Evolutionary conservation across 2,797 vertebrate genomes (phyloP).

Genomic region (Ciconia nigra): DNA sequence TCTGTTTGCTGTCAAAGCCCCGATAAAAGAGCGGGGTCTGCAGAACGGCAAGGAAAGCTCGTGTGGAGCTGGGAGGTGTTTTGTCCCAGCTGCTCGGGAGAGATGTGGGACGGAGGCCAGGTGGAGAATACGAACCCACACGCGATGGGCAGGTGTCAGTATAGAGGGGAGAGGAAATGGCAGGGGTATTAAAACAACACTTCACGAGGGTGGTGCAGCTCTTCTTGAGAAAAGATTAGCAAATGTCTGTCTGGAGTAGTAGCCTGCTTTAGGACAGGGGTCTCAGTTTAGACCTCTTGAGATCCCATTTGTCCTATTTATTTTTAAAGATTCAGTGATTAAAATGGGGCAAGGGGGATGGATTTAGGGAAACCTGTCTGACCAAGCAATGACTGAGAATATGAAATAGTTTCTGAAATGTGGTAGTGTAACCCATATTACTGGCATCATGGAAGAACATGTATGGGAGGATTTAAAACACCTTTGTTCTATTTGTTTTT

Average conservation of each 20-base stretch:
- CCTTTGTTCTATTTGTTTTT: background rate
- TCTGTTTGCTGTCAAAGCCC: background rate
- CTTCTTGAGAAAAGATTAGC: background rate
- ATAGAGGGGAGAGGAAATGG: background rate
- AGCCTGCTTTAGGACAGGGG: background rate
- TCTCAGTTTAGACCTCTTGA: background rate
- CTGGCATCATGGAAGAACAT: background rate
- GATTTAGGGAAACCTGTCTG: background rate
- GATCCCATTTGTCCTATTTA: background rate
- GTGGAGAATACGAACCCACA: accelerated
- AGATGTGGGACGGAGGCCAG: background rate
- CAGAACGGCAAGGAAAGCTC: background rate
- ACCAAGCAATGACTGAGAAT: background rate
- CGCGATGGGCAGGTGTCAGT: accelerated
- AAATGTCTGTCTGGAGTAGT: background rate
- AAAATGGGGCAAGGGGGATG: background rate
- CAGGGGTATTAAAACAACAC: no score
- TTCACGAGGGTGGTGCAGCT: background rate
- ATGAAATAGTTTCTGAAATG: background rate
- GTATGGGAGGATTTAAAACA: background rate
- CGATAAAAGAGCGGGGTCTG: accelerated
- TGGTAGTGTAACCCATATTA: background rate
- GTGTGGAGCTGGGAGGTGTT: background rate
- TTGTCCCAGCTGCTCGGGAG: background rate
- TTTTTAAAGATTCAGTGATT: background rate